Evolutionary conservation across 2,888 invertebrate genomes (phyloP).

Genomic region (Apotomis turbidana): DNA sequence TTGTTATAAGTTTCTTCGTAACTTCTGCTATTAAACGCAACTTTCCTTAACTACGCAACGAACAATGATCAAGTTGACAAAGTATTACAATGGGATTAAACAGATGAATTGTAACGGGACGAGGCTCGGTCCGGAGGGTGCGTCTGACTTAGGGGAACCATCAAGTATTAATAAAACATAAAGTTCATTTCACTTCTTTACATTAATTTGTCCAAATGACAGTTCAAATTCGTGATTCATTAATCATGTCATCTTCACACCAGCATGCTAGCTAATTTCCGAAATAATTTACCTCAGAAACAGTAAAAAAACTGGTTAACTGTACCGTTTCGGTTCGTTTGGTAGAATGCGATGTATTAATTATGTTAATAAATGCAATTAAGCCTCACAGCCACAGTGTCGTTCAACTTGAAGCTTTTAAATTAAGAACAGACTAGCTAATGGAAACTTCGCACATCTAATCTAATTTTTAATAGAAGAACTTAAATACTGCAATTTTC

Average conservation of each 20-base stretch:
- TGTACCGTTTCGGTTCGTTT: conserved; percentile 70
- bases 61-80: conserved; percentile 38
- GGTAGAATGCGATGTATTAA: conserved; percentile 68
- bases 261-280: conserved; percentile 43
- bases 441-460: not conserved
- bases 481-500: conserved; percentile 9
- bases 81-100: conserved; percentile 26
- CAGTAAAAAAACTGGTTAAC: conserved; percentile 57
- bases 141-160: conserved; percentile 42
- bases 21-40: conserved; percentile 29
- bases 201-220: conserved; percentile 30
- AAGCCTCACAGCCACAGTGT: conserved; percentile 61
- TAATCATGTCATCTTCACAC: conserved; percentile 5
- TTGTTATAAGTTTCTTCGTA: not conserved
- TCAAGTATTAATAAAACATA: conserved; percentile 32
- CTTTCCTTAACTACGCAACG: conserved; percentile 38
- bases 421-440: conserved; percentile 6
- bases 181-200: conserved; percentile 23
- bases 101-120: conserved; percentile 35
- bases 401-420: conserved; percentile 65
- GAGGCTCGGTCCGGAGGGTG: conserved; percentile 37
- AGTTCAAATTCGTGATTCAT: conserved; percentile 2
- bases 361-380: conserved; percentile 81
- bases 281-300: conserved; percentile 48
- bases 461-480: not conserved